phyloP scores from a whole-genome alignment of 2,797 vertebrate genomes.

The Intellagama lesueurii region DNA sequence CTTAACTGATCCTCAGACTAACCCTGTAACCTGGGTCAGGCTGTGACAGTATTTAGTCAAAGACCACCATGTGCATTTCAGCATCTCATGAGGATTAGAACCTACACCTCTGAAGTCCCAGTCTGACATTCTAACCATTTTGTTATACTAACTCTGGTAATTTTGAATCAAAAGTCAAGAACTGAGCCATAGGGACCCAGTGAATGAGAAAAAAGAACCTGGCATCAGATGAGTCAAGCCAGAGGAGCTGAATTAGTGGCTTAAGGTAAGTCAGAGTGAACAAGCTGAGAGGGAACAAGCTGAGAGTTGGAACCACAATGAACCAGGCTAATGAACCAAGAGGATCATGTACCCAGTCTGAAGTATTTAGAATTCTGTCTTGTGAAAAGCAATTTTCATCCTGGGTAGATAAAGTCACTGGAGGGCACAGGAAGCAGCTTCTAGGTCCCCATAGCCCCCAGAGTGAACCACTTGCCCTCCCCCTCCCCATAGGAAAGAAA shows the following conservation, averaged over 20 bases:
- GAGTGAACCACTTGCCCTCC: no score
- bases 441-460: no score
- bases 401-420: background rate
- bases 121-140: no score
- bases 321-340: background rate
- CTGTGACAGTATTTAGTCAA: background rate
- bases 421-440: no score
- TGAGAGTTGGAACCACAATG: background rate
- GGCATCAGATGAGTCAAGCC: background rate
- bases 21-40: background rate
- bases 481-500: background rate
- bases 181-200: background rate
- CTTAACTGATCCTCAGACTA: background rate
- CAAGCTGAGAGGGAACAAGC: background rate
- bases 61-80: background rate
- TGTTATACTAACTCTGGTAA: no score
- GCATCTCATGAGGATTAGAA: no score
- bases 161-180: no score
- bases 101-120: no score
- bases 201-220: background rate
- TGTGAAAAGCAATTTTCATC: background rate
- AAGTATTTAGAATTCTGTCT: background rate
- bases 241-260: no score
- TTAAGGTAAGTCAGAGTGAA: no score
- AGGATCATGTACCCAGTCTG: no score